phyloP scores from a whole-genome alignment of 2,113 vertebrate genomes.

The Columba janthina region DNA sequence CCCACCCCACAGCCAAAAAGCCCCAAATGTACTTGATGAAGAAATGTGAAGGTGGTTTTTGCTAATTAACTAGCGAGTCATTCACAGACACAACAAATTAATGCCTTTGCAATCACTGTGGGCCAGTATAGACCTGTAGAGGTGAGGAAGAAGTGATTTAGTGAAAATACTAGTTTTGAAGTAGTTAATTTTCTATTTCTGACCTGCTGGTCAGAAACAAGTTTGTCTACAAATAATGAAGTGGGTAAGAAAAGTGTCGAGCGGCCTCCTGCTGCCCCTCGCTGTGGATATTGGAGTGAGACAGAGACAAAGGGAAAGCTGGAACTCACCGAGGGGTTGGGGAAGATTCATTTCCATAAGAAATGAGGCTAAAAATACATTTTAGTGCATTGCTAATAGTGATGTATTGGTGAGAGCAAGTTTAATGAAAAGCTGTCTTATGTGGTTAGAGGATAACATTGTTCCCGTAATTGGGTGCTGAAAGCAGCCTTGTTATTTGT shows the following conservation, averaged over 20 bases:
- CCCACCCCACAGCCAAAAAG: background rate
- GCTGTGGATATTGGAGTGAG: fast-evolving
- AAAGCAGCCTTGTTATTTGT: background rate
- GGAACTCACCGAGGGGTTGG: background rate
- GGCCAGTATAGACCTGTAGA: background rate
- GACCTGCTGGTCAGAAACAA: background rate
- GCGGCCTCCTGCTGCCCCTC: background rate
- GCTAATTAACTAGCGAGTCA: background rate
- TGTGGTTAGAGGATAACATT: background rate
- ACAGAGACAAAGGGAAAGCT: background rate
- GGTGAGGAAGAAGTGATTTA: background rate
- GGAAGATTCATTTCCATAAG: slow-evolving; percentile 16
- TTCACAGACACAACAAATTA: background rate
- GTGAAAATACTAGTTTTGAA: background rate
- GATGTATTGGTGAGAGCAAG: slow-evolving; percentile 5
- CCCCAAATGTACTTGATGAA: background rate
- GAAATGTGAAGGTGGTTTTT: fast-evolving
- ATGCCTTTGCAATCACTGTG: background rate
- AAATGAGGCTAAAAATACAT: slow-evolving; percentile 39
- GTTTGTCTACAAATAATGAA: background rate
- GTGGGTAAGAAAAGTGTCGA: background rate
- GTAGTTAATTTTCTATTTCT: background rate
- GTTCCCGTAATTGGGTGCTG: background rate
- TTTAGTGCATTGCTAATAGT: background rate
- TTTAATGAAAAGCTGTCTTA: slow-evolving; percentile 24